Conservation (phyloP, 1,140 invertebrate genomes). For the Cydia splendana region DNA sequence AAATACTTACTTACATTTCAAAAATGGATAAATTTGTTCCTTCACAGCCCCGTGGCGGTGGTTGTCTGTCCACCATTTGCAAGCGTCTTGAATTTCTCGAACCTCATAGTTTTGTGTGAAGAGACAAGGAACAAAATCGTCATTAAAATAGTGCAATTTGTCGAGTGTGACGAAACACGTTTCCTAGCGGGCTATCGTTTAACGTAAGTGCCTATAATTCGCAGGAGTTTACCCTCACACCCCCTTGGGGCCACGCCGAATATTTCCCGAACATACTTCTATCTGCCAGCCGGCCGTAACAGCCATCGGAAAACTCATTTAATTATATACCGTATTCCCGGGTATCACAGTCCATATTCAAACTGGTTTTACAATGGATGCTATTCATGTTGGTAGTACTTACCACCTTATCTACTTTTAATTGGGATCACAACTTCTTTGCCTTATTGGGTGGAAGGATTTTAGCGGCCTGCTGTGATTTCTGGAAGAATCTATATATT, state of each 20-base stretch:
- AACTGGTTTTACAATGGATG: too few relatives aligned
- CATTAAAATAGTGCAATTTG: constrained; percentile 52
- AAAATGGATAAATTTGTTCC: too few relatives aligned
- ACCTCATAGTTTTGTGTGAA: constrained; percentile 14
- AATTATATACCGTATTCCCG: too few relatives aligned
- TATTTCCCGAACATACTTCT: constrained; percentile 59
- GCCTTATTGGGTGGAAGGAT: neutral
- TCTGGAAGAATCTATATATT: too few relatives aligned
- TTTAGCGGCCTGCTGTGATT: neutral
- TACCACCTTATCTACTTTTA: constrained; percentile 27
- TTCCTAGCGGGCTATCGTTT: constrained; percentile 69
- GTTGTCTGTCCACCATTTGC: too few relatives aligned
- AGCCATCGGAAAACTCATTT: too few relatives aligned
- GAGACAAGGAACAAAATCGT: constrained; percentile 33
- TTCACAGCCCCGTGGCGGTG: too few relatives aligned
- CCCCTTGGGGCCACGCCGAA: constrained; percentile 59
- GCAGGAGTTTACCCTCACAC: constrained; percentile 65
- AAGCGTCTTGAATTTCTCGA: too few relatives aligned
- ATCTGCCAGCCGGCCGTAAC: constrained; percentile 3
- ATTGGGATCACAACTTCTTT: constrained; percentile 14
- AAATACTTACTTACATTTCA: too few relatives aligned
- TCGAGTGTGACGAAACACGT: constrained; percentile 57
- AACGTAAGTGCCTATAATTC: constrained; percentile 76
- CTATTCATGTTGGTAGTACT: neutral
- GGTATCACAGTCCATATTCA: too few relatives aligned